Base-by-base conservation (phyloP, 2,888 invertebrate genomes). In the Phymatocera aterrima region DNA sequence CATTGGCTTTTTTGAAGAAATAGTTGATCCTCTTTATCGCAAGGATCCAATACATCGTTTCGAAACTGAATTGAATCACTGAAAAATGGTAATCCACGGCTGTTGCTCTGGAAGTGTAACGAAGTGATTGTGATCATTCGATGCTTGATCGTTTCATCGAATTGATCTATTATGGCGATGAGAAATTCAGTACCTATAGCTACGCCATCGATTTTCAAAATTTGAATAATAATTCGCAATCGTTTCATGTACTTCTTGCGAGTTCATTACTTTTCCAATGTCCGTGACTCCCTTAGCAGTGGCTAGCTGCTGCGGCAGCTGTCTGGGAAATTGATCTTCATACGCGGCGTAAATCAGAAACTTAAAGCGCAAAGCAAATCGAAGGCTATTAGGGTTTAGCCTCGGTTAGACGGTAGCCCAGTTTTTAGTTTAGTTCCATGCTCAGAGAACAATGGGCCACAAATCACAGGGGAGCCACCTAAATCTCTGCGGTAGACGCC, bases 401-500 rank as follows among this genome's bases (percentile, higher is more conserved):
- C 75, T 51, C 57, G 77, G 68, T 75, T 79, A 54, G 78, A 85
- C 80, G 85, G 86, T 84, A 83, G 84, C 81, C 83, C 81, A 85
- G 85, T 87, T 88, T 87, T 88, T 87, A 84, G 83, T 82, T 79
- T 79, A 77, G 79, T 64, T 70, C 48, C 31, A 54, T 31, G 34
- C 70, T 79, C 64, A 65, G 81, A 84, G 85, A 88, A 88, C 88
- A 88, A 88, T 88, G 86, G 87, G 83, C 81, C 87, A 86, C 88
- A 88, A 88, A 88, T 88, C 88, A 88, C 68, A 82, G 54, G 70
- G 83, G 81, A 81, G 79, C 83, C 83, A 79, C 84, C 87, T 87
- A 85, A 87, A 87, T 87, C 87, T 87, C 84, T 82, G 81, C 83
- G 83, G 83, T 82, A 80, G 81, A 82, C 81, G 82, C 81, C 80